These are phyloP conservation scores for Lathronympha strigana DNA, from an alignment of 2,888 invertebrate species.

Conservation along the genomic window DNA sequence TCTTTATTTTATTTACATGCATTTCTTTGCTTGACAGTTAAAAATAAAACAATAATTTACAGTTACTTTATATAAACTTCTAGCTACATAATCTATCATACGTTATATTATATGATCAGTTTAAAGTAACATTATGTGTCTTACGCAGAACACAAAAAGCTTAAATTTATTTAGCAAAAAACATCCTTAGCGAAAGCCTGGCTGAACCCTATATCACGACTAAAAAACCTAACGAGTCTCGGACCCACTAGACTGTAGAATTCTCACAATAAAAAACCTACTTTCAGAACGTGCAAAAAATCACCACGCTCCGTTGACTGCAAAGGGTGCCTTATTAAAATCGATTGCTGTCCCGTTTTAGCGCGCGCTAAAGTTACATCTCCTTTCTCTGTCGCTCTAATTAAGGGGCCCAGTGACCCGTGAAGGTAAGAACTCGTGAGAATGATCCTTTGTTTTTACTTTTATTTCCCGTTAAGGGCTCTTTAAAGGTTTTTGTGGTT, in stretches of 20 bases:
- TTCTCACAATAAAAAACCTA: constrained; percentile 64
- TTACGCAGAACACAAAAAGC: not conserved
- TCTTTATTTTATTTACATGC: too few relatives aligned
- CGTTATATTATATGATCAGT: too few relatives aligned
- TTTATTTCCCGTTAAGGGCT: constrained; percentile 58
- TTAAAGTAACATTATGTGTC: not conserved
- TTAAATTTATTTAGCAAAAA: not conserved
- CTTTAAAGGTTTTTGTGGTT: constrained; percentile 55
- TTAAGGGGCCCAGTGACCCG: constrained; percentile 77
- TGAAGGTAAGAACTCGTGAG: constrained; percentile 68
- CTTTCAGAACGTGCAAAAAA: constrained; percentile 70
- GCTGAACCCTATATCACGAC: constrained; percentile 7
- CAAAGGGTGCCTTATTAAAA: constrained; percentile 73
- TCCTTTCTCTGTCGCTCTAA: constrained; percentile 62
- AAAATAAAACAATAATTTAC: too few relatives aligned
- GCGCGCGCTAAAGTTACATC: constrained; percentile 39
- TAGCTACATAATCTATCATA: not conserved
- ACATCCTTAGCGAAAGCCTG: not conserved
- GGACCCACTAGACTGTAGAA: constrained; percentile 68
- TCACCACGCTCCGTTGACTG: constrained; percentile 67
- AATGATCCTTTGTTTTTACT: constrained; percentile 78
- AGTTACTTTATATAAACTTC: too few relatives aligned
- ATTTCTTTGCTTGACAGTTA: not conserved
- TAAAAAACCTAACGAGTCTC: constrained; percentile 48
- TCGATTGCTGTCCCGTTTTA: constrained; percentile 62